Evolutionary conservation across 2,113 vertebrate genomes (phyloP).

Genomic region (Dicrurus megarhynchus): DNA sequence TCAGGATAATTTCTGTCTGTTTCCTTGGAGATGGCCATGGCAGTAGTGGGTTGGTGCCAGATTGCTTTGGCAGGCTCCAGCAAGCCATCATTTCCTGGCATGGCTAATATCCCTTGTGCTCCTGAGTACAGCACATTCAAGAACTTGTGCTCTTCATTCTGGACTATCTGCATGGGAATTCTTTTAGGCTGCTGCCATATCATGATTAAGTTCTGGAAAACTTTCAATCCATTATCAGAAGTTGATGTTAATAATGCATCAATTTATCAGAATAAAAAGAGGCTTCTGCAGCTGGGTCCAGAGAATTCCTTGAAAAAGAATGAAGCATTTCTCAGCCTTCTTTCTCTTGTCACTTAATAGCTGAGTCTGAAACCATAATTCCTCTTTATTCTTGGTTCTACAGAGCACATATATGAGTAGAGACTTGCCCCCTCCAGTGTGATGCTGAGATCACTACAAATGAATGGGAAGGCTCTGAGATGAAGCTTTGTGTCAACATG

Average conservation of each 20-base stretch:
- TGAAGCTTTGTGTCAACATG: neutral
- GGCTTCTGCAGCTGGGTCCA: neutral
- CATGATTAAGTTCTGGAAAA: constrained; percentile 9
- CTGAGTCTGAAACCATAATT: neutral
- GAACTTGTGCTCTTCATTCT: neutral
- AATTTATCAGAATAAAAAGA: neutral
- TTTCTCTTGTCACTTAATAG: neutral
- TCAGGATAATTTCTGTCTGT: neutral
- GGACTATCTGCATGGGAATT: neutral
- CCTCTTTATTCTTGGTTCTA: neutral
- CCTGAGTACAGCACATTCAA: neutral
- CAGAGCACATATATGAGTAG: neutral
- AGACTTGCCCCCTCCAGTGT: neutral
- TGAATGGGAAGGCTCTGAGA: neutral
- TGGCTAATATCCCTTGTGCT: neutral
- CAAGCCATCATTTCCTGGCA: constrained; percentile 11
- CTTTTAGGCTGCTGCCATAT: neutral
- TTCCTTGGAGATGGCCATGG: constrained; percentile 4
- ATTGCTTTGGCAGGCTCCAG: neutral
- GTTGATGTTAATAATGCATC: neutral
- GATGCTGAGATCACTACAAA: neutral
- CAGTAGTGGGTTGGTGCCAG: neutral
- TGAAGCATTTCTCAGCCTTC: neutral
- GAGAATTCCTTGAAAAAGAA: neutral
- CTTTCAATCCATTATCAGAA: neutral